Evolutionary conservation across 2,113 vertebrate genomes (phyloP), one percentile per base, ranked within the genome.

Genomic region (Odocoileus hemionus): DNA sequence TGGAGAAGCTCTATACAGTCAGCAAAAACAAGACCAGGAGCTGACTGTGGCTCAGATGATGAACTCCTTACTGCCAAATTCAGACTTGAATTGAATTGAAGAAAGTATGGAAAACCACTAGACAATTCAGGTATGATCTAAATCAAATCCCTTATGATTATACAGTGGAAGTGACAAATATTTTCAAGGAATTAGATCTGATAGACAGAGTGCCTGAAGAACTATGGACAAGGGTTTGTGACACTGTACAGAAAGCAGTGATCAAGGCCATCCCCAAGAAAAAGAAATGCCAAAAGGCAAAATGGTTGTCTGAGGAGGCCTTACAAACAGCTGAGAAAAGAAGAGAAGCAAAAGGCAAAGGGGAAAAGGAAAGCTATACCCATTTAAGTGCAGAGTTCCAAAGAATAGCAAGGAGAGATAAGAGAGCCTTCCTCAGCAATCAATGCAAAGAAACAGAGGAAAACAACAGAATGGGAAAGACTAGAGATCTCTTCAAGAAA

Each of bases 221-320:
- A 64, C 61, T n/a, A 19, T n/a, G 30, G 61, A 64, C 0, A 0
- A 16, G n/a, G 61, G 33, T 64, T n/a, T 2, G 3, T 64, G 33
- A 64, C 58, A 60, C 0, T 60, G 26, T 60, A 60, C 7, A 9
- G 61, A 7, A 64, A 33, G 0, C 61, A 64, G 61, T 2, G 61
- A 64, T 9, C 15, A 64, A n/a, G 61, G n/a, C 7, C 3, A 64
- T 9, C 61, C 61, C 16, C 61, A 64, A 9, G 30, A 9, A 64
- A 64, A 64, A 64, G 3, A n/a, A 64, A 64, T 64, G 30, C 61
- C n/a, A 64, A 4, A 64, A n/a, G 7, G 61, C 30, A n/a, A 64
- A n/a, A 64, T 17, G 15, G 30, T 4, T 64, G 61, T n/a, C 30
- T 64, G 61, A 64, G 61, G 61, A 9, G 58, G 61, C 3, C 61